Evolutionary conservation across 1,140 invertebrate genomes (phyloP), one percentile per base, ranked within the genome.

Genomic region (Apis laboriosa): DNA sequence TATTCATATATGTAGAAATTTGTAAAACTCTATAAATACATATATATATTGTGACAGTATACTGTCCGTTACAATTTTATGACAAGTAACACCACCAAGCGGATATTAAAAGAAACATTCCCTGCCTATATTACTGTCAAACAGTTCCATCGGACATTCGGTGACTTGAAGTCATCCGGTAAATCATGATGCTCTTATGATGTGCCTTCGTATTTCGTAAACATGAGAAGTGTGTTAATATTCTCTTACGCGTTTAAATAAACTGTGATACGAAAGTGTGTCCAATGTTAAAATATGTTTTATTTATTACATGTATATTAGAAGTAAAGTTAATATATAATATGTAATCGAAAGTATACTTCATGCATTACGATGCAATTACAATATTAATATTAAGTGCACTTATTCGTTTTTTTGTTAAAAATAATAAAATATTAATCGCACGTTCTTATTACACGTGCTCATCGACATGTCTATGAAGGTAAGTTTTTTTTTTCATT

Each of bases 401-500:
- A 9, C 34, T 63, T 53, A n/a, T 64, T 17, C 12, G 56, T 58
- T 53, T 49, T 34, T 24, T n/a, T 28, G 12, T 9, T n/a, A 75
- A 71, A 24, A 74, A 61, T 15, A 74, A 77, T 63, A 49, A 77
- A 55, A 56, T 61, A 56, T 84, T 74, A 61, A 87, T 84, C 55
- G 56, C 66, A 21, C 49, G 72, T 28, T 34, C 43, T 21, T 19
- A 60, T 53, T 61, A 51, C 64, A 77, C 64, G 56, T 72, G 75
- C 68, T 17, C 63, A 24, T 56, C 61, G 11, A 74, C 63, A 87
- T 87, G 86, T 87, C 86, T 66, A 87, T 87, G 86, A 87, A 87
- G 82, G 86, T 87, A 55, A 87, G 81, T 58, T 28, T 43, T 53
- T 53, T 68, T 2, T 60, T 43, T 43, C 34, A 19, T 83, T 64